Evolutionary conservation across 2,113 vertebrate species (phyloP).

Genomic region (Petroica traversi): DNA sequence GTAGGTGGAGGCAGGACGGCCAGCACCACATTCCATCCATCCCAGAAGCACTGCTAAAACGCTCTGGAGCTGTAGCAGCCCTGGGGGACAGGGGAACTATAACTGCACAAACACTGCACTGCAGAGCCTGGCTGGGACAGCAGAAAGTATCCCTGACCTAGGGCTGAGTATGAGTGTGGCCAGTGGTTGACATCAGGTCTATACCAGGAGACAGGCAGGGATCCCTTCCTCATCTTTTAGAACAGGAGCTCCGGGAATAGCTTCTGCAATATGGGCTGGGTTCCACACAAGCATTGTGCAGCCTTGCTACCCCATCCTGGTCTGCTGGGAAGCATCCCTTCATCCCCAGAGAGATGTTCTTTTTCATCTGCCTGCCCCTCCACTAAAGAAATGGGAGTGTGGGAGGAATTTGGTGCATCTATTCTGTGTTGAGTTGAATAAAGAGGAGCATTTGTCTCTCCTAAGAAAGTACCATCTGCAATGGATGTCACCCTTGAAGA

Average conservation of each 20-base stretch:
- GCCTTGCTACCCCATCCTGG: not conserved
- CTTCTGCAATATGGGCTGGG: not conserved
- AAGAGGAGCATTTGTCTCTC: not conserved
- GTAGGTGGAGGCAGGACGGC: not conserved
- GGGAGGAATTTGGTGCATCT: not conserved
- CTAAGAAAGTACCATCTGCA: not conserved
- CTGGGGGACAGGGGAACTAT: rapidly evolving
- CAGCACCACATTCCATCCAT: rapidly evolving
- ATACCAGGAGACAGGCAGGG: not conserved
- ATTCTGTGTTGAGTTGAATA: not conserved
- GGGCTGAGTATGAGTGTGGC: not conserved
- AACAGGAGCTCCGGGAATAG: not conserved
- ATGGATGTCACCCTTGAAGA: not conserved
- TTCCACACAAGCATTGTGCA: not conserved
- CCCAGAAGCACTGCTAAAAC: not conserved
- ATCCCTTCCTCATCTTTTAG: not conserved
- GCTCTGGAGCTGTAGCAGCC: not conserved
- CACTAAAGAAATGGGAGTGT: not conserved
- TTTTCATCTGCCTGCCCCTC: not conserved
- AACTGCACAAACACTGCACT: not conserved
- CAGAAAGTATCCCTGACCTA: not conserved
- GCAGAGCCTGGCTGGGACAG: not conserved
- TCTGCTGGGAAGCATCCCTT: not conserved
- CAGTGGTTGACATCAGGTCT: not conserved
- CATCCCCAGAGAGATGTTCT: not conserved